These are phyloP conservation scores for Cynaeus angustus DNA, from an alignment of 2,888 invertebrate species.

Conservation along the genomic window DNA sequence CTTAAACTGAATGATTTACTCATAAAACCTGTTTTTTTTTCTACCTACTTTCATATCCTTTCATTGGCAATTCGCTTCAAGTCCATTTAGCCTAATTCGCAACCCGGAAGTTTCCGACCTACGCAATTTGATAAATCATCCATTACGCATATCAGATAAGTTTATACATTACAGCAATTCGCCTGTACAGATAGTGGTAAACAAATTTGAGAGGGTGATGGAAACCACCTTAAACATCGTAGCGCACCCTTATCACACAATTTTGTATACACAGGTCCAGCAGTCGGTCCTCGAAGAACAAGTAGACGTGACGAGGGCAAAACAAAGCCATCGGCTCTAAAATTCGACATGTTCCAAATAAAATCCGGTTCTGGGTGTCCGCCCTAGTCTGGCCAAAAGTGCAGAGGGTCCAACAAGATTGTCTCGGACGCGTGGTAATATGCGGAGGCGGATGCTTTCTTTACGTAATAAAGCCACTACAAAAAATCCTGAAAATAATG, in stretches of 20 bases:
- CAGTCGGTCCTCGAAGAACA: slow-evolving; percentile 9
- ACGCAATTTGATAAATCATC: slow-evolving; percentile 25
- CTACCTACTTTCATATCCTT: too few species aligned
- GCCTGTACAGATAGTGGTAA: slow-evolving; percentile 23
- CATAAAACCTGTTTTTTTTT: too few species aligned
- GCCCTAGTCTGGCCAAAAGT: slow-evolving; percentile 16
- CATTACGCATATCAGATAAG: slow-evolving; percentile 18
- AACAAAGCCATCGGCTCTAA: slow-evolving; percentile 19
- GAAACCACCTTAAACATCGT: slow-evolving; percentile 13
- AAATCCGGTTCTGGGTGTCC: slow-evolving; percentile 9
- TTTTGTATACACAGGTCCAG: slow-evolving; percentile 8
- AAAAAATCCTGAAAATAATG: too few species aligned
- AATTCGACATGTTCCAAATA: slow-evolving; percentile 18
- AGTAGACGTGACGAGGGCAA: slow-evolving; percentile 32
- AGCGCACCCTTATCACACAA: slow-evolving; percentile 18
- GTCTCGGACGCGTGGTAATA: slow-evolving; percentile 46
- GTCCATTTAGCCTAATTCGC: slow-evolving; percentile 10
- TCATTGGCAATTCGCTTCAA: neutral
- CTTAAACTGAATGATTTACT: too few species aligned
- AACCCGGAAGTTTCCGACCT: slow-evolving; percentile 1
- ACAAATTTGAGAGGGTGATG: slow-evolving; percentile 16
- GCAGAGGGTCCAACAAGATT: slow-evolving; percentile 29
- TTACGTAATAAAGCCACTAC: slow-evolving; percentile 28
- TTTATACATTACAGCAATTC: slow-evolving; percentile 15
- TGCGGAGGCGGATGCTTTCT: slow-evolving; percentile 49